Conservation (phyloP, 1,140 invertebrate genomes). For the Globodera rostochiensis region DNA sequence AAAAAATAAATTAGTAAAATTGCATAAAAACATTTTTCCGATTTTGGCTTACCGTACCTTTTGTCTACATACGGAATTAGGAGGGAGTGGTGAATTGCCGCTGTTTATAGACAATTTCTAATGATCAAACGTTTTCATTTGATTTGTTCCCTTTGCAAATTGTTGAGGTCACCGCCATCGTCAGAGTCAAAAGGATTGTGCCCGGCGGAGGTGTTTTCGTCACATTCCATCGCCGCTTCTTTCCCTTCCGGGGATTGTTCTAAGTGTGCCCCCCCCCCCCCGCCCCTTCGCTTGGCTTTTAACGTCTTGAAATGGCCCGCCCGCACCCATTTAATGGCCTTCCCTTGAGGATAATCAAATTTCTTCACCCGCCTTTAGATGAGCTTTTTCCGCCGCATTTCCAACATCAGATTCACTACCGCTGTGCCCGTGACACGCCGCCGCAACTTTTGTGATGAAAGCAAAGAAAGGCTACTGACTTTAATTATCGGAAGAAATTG, state of each 20-base stretch:
- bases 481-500: background rate
- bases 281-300: background rate
- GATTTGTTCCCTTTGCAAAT: too few relatives aligned
- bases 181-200: too few relatives aligned
- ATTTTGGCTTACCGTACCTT: too few relatives aligned
- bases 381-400: background rate
- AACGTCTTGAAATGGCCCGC: background rate
- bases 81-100: too few relatives aligned
- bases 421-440: background rate
- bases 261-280: background rate
- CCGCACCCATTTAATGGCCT: constrained; percentile 6
- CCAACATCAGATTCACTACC: background rate
- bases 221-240: background rate
- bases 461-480: too few relatives aligned
- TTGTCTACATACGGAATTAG: too few relatives aligned
- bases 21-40: too few relatives aligned
- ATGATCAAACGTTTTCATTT: too few relatives aligned
- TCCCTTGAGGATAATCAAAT: constrained; percentile 15
- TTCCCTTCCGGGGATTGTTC: background rate
- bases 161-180: too few relatives aligned
- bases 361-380: background rate
- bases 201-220: background rate
- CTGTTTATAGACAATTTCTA: too few relatives aligned
- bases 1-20: too few relatives aligned
- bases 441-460: background rate